Evolutionary conservation across 92 coral and sea anemone genomes (phyloP).

Genomic region (Parazoanthus swiftii): DNA sequence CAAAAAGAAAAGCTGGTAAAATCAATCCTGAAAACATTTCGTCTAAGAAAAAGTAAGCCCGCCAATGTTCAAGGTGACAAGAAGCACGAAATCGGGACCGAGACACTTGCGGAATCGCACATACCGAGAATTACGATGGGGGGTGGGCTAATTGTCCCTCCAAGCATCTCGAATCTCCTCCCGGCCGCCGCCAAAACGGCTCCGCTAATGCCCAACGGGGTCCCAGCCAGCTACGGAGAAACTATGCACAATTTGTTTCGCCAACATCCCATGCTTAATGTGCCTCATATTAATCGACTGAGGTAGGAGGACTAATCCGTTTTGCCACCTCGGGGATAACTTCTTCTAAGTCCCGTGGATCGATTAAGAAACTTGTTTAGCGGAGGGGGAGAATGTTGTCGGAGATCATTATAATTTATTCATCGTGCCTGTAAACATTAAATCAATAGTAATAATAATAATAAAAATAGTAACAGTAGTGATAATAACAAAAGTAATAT

Average conservation of each 20-base stretch:
- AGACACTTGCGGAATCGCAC: constrained; percentile 16
- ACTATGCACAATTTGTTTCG: constrained; percentile 54
- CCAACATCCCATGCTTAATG: constrained; percentile 47
- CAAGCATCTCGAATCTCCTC: constrained; percentile 53
- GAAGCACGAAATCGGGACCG: constrained; percentile 29
- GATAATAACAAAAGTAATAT: too few relatives aligned
- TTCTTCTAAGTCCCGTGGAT: too few relatives aligned
- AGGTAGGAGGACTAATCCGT: not conserved
- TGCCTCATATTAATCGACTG: constrained; percentile 20
- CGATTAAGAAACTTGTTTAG: too few relatives aligned
- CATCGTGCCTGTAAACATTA: too few relatives aligned
- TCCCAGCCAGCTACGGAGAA: constrained; percentile 52
- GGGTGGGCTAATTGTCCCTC: constrained; percentile 54
- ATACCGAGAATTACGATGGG: not conserved
- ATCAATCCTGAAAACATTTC: constrained; percentile 5
- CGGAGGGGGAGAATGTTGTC: too few relatives aligned
- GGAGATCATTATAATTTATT: too few relatives aligned
- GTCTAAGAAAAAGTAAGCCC: not conserved
- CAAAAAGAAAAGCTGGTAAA: not conserved
- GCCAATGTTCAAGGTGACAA: not conserved
- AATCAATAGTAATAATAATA: too few relatives aligned
- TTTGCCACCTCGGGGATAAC: too few relatives aligned
- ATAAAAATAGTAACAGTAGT: too few relatives aligned
- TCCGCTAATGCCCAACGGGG: constrained; percentile 63
- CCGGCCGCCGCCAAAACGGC: constrained; percentile 44